Evolutionary conservation across 2,113 vertebrate genomes (phyloP).

Genomic region (Mystacornis crossleyi): DNA sequence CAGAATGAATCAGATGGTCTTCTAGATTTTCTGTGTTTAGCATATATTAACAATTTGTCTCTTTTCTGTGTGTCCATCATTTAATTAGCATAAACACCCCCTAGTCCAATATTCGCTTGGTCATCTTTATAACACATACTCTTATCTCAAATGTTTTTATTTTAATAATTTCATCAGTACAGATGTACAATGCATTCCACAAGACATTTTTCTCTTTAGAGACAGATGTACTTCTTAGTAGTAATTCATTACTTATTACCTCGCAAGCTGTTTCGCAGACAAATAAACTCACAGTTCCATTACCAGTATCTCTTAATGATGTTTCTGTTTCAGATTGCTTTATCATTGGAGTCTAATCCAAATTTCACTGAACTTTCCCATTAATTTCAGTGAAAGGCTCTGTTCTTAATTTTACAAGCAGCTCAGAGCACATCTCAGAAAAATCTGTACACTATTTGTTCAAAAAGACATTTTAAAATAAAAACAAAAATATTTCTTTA

Average conservation of each 20-base stretch:
- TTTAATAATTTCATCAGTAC: constrained; percentile 33
- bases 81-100: constrained; percentile 22
- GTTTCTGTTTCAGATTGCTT: constrained; percentile 19
- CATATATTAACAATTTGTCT: constrained; percentile 14
- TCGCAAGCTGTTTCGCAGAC: constrained; percentile 18
- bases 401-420: constrained; percentile 22
- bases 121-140: not conserved
- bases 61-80: not conserved
- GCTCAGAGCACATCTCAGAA: not conserved
- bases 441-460: not conserved
- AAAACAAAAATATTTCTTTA: constrained; percentile 22
- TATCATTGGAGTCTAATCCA: constrained; percentile 2
- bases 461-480: not conserved
- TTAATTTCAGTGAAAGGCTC: constrained; percentile 28
- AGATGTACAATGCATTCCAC: not conserved
- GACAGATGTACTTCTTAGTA: constrained; percentile 1
- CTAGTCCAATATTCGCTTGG: not conserved
- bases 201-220: not conserved
- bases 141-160: constrained; percentile 8
- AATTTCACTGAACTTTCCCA: constrained; percentile 31
- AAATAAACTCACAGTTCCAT: constrained; percentile 36
- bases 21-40: constrained; percentile 32
- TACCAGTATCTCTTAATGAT: constrained; percentile 54
- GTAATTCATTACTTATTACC: constrained; percentile 49
- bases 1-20: constrained; percentile 10